Evolutionary conservation across 2,888 invertebrate species (phyloP).

Genomic region (Lypha dubia): DNA sequence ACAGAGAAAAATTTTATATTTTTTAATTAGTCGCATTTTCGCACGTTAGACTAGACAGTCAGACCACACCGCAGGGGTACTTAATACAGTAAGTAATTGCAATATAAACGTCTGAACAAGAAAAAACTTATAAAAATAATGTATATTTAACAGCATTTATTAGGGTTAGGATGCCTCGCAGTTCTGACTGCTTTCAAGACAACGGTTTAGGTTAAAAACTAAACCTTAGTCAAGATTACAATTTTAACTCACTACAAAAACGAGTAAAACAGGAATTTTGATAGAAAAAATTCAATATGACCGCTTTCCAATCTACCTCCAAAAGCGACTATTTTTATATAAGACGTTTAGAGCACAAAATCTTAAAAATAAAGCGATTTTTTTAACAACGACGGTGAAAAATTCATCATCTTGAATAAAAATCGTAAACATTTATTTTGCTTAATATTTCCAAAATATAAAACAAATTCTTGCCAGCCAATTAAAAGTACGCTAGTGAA

Average conservation of each 20-base stretch:
- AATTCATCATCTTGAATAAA: too few species aligned
- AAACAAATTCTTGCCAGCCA: background rate
- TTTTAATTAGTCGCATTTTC: slow-evolving; percentile 40
- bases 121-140: background rate
- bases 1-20: slow-evolving; percentile 28
- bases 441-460: background rate
- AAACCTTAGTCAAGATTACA: too few species aligned
- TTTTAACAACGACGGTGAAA: too few species aligned
- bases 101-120: slow-evolving; percentile 25
- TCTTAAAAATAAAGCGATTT: too few species aligned
- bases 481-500: background rate
- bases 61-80: slow-evolving; percentile 29
- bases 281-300: too few species aligned
- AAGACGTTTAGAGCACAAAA: too few species aligned
- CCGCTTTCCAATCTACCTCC: too few species aligned
- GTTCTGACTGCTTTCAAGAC: background rate
- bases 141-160: background rate
- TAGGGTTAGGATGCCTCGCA: background rate
- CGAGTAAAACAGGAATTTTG: too few species aligned
- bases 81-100: background rate
- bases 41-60: slow-evolving; percentile 53
- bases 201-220: too few species aligned
- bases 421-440: too few species aligned
- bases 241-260: too few species aligned
- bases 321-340: too few species aligned